Evolutionary conservation across 2,797 vertebrate genomes (phyloP), one percentile per base, ranked within the genome.

Genomic region (Eptatretus atami): DNA sequence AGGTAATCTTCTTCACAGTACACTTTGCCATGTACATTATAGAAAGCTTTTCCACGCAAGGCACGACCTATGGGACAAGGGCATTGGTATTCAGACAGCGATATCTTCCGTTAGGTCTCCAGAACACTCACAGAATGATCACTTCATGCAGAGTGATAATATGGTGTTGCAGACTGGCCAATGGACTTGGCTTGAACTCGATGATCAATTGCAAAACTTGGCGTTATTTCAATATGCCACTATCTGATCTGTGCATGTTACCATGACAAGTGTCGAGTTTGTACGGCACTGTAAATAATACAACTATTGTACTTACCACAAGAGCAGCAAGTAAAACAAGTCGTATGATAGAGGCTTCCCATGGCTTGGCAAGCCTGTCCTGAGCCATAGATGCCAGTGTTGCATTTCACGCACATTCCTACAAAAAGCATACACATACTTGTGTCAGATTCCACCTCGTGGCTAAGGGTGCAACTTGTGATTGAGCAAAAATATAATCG

Each of bases 1-100:
- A 98, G 76, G 74, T 95, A 98, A 71, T 98, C 92, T 74, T 98
- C 92, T 73, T 95, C 87, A 68, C 92, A 98, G 73, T 95, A 98
- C 68, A 95, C 92, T 68, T 86, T 93, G 66, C 88, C 87, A 8
- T 84, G 92, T 71, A 95, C 84, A 1, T 86, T 96, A 78, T 98
- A 98, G 77, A 98, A 98, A 0, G 92, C 90, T 72, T 98, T 98
- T 65, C 92, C 92, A 63, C 92, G 79, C 64, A 98, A 78, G 68
- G 88, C 77, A 75, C 92, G 79, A 69, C 90, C 92, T 98, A 73
- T 65, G 63, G 68, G 67, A 70, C 19, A 69, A 25, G 66, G 64
- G 61, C 64, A 52, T 6, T 6, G 15, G 66, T 15, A 57, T 6
- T 52, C 52, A 19, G 55, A 63, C n/a, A 6, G 24, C 24, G 15